Conservation (phyloP, 2,113 vertebrate genomes). For the Notothenia rossii region DNA sequence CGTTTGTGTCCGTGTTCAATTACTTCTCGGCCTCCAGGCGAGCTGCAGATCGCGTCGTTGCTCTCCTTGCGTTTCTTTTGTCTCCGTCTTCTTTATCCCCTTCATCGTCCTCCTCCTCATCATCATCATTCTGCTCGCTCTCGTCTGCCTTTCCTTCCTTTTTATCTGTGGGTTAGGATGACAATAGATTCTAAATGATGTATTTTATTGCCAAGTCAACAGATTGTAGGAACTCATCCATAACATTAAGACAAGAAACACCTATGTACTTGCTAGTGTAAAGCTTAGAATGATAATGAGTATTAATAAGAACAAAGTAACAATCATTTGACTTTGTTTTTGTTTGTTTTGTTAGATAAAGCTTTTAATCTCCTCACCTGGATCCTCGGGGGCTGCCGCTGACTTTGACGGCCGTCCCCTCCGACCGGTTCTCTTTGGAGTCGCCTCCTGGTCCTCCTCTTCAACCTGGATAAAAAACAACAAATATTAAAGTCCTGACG, state of each 20-base stretch:
- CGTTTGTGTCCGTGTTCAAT: not conserved
- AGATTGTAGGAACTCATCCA: too few species aligned
- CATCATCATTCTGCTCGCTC: conserved; percentile 83
- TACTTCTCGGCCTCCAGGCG: conserved; percentile 94
- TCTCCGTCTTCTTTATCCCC: conserved; percentile 77
- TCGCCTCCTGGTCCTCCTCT: conserved; percentile 67
- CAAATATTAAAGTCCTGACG: not conserved
- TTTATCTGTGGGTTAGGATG: conserved; percentile 79
- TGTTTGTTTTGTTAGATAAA: not conserved
- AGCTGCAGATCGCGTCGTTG: conserved; percentile 89
- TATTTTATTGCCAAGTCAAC: too few species aligned
- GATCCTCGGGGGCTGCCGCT: conserved; percentile 78
- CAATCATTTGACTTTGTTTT: not conserved
- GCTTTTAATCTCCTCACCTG: conserved; percentile 76
- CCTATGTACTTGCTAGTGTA: too few species aligned
- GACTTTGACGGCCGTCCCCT: conserved; percentile 78
- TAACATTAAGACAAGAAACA: not conserved
- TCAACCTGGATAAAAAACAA: conserved; percentile 35
- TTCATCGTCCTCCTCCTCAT: conserved; percentile 72
- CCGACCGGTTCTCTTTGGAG: conserved; percentile 69
- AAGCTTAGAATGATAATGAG: not conserved
- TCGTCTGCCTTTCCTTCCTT: conserved; percentile 85
- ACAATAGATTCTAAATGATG: not conserved
- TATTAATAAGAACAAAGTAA: not conserved
- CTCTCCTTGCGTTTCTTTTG: conserved; percentile 76